These are phyloP conservation scores for Calyptomena viridis DNA, from an alignment of 2,113 vertebrate species.

Conservation along the genomic window DNA sequence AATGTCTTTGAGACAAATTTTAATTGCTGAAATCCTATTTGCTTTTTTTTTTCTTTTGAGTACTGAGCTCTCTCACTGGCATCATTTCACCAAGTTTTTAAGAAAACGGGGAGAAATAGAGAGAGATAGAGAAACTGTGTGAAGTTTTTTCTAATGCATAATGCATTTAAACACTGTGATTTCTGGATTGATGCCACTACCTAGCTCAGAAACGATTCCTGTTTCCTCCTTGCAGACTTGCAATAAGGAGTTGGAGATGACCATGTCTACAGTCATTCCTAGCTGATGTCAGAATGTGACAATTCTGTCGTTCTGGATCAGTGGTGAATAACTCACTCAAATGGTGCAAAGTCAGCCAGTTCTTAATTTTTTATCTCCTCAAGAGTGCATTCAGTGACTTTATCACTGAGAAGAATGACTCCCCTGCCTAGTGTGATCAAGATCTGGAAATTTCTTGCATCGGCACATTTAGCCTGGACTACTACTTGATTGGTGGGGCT, in stretches of 20 bases:
- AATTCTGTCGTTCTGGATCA: conserved; percentile 75
- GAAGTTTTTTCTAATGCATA: not conserved
- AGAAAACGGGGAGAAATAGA: not conserved
- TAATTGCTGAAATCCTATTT: not conserved
- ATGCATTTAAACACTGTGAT: not conserved
- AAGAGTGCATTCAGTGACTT: conserved; percentile 75
- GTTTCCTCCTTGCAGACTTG: conserved; percentile 10
- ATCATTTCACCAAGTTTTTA: not conserved
- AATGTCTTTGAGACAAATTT: not conserved
- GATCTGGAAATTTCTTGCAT: conserved; percentile 72
- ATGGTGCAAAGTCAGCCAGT: conserved; percentile 77
- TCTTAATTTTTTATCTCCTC: conserved; percentile 81
- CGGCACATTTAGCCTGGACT: conserved; percentile 55
- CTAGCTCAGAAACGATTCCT: not conserved
- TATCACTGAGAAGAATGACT: conserved; percentile 77
- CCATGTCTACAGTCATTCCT: conserved; percentile 48
- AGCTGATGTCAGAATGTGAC: conserved; percentile 35
- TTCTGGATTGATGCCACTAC: not conserved
- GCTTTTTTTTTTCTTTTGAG: not conserved
- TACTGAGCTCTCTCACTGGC: not conserved
- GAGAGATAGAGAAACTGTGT: not conserved
- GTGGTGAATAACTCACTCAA: conserved; percentile 69
- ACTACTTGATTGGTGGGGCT: conserved; percentile 63
- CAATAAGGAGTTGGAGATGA: conserved; percentile 40
- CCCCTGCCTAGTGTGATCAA: conserved; percentile 74